phyloP scores from a whole-genome alignment of 2,797 vertebrate species.

The Clarias fuscus region DNA sequence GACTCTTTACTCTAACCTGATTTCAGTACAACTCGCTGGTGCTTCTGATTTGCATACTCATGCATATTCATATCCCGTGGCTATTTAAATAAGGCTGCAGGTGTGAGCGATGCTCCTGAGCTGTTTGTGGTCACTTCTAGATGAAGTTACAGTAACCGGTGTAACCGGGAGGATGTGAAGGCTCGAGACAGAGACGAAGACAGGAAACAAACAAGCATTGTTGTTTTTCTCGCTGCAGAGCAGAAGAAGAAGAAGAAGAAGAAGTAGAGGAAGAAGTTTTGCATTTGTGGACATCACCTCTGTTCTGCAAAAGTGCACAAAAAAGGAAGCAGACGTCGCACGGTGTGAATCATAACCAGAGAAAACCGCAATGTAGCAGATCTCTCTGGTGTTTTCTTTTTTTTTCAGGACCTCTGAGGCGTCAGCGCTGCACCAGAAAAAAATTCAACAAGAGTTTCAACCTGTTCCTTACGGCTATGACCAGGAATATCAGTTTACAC shows the following conservation, averaged over 20 bases:
- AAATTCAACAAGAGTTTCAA: neutral
- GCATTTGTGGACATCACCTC: neutral
- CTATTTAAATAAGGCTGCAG: neutral
- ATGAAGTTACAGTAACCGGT: neutral
- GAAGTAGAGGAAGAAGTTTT: neutral
- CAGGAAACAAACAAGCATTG: neutral
- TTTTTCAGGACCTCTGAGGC: neutral
- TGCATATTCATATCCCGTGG: neutral
- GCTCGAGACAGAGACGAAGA: neutral
- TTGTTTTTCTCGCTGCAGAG: neutral
- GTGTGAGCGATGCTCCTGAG: neutral
- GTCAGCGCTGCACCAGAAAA: neutral
- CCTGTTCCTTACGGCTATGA: neutral
- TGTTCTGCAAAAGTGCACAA: constrained; percentile 24
- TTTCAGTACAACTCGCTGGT: too few species aligned
- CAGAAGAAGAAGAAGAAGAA: neutral
- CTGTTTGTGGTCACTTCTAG: neutral
- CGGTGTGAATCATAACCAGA: neutral
- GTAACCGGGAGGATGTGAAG: neutral
- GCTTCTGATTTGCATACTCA: neutral
- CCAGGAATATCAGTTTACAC: neutral
- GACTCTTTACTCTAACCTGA: neutral
- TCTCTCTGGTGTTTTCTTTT: too few species aligned
- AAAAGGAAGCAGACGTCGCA: neutral
- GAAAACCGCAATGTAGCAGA: neutral